Evolutionary conservation across 2,888 invertebrate genomes (phyloP), one percentile per base, ranked within the genome.

Genomic region (Neuroscelio doddi): DNA sequence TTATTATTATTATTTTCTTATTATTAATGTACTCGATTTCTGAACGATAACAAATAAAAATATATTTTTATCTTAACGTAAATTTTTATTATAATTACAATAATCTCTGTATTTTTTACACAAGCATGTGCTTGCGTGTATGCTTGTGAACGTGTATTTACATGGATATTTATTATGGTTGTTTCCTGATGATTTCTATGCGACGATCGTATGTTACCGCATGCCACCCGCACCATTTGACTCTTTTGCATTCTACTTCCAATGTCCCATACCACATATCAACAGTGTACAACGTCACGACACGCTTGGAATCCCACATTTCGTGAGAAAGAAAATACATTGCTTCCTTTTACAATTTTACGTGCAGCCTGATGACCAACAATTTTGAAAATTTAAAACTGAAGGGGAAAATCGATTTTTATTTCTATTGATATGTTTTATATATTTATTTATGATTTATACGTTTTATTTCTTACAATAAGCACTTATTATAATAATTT

Each of bases 241-340:
- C 56, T 61, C 44, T 53, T 53, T 24, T 55, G 51, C 45, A 41
- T 50, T 61, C 47, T 46, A 17, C 41, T 17, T 52, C 44, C 46
- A 41, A 16, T 30, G 39, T 44, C 29, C 52, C 32, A 45, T 51
- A 32, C 53, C 34, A 58, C 62, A 55, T 59, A 61, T 64, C 58
- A 65, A 53, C 56, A 45, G 39, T 42, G 30, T 44, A 53, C 58
- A 50, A 49, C 58, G 46, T 63, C 58, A 69, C 72, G 73, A 74
- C 72, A 71, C 73, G 72, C 71, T 65, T 47, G 71, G 72, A 74
- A 74, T 75, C 66, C 59, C 64, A 45, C 66, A 61, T 62, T 64
- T 64, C 59, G 68, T 66, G 65, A 63, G 64, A 63, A 70, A 65
- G 62, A 66, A 63, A 65, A 62, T 57, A 44, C 56, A 52, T 59